These are phyloP conservation scores for Leptocoma aspasia DNA, from an alignment of 2,113 vertebrate species.

Conservation along the genomic window DNA sequence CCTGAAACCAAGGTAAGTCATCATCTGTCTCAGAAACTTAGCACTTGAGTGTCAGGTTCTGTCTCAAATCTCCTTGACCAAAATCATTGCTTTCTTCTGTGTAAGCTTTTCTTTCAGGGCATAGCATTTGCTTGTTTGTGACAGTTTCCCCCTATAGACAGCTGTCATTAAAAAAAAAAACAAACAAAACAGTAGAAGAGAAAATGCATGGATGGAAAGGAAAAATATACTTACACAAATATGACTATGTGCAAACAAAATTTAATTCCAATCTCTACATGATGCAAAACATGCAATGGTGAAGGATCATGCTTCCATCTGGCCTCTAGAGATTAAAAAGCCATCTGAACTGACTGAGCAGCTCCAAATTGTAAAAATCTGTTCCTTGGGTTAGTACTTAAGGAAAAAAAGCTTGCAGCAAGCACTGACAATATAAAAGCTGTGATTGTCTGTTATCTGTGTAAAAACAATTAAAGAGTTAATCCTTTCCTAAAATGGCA, in stretches of 20 bases:
- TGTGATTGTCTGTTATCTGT: neutral
- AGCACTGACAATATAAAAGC: neutral
- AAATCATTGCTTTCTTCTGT: neutral
- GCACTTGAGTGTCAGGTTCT: neutral
- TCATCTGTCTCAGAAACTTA: neutral
- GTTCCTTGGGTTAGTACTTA: neutral
- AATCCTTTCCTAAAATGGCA: neutral
- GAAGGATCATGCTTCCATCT: constrained; percentile 13
- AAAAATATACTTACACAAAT: neutral
- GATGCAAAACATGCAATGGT: neutral
- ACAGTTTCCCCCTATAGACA: neutral
- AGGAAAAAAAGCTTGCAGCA: neutral
- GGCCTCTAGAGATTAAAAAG: constrained; percentile 43
- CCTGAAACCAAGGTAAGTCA: neutral
- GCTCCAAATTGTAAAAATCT: neutral
- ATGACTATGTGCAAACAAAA: neutral
- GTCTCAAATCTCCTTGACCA: neutral
- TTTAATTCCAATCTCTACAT: neutral
- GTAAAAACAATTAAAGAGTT: neutral
- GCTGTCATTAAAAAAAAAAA: neutral
- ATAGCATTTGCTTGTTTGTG: neutral
- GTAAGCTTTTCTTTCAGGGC: neutral
- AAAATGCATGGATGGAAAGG: neutral
- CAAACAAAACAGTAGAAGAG: neutral
- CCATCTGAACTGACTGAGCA: neutral